Percentiles rank a stretch among this genome's conserved stretches.
phyloP scores from a whole-genome alignment of 2,113 vertebrate genomes.

The Numida meleagris region DNA sequence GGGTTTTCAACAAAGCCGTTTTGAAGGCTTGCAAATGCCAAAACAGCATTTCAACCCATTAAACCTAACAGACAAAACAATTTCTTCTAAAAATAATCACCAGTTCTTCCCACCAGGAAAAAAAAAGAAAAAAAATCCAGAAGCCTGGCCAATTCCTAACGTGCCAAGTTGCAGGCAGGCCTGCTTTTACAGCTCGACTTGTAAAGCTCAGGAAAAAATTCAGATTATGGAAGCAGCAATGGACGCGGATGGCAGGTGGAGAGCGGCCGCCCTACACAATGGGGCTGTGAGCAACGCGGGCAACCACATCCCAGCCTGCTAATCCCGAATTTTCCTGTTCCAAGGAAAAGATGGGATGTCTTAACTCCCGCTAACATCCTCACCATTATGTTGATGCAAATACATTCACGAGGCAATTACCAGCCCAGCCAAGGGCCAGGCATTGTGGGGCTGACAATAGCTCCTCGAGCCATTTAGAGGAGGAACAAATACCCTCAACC shows the following conservation, averaged over 20 bases:
- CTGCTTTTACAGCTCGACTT: slow-evolving; percentile 47
- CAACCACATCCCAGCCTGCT: background rate
- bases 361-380: slow-evolving; percentile 47
- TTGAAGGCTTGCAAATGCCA: slow-evolving; percentile 35
- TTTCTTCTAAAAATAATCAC: slow-evolving; percentile 64
- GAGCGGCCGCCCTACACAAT: background rate
- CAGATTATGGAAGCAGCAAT: slow-evolving; percentile 47
- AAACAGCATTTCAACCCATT: slow-evolving; percentile 56
- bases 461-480: background rate
- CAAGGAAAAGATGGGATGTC: background rate
- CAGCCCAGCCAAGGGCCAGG: slow-evolving; percentile 22
- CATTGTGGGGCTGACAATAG: slow-evolving; percentile 52
- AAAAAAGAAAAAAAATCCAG: slow-evolving; percentile 12
- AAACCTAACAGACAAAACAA: slow-evolving; percentile 25
- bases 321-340: background rate
- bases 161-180: slow-evolving; percentile 21
- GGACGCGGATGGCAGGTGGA: background rate
- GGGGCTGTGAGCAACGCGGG: background rate
- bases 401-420: slow-evolving; percentile 37
- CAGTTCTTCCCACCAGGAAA: slow-evolving; percentile 43
- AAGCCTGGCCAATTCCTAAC: background rate
- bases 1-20: slow-evolving; percentile 50
- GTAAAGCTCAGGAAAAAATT: slow-evolving; percentile 58
- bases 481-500: slow-evolving; percentile 39
- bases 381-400: slow-evolving; percentile 12